Evolutionary conservation across 2,888 invertebrate genomes (phyloP), one percentile per base, ranked within the genome.

Genomic region (Apodemia zela): DNA sequence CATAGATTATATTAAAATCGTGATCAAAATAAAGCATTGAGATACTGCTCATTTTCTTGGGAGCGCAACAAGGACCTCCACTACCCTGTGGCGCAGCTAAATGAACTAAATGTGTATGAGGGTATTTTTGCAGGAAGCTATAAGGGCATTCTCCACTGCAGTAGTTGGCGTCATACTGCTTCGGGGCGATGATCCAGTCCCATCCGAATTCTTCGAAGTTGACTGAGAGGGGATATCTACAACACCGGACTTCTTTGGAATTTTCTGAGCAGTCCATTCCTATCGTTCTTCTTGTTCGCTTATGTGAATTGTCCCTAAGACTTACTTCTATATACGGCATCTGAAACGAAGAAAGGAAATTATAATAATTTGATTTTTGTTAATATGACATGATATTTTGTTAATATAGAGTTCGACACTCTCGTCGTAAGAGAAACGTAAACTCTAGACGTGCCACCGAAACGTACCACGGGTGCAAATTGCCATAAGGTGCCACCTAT

Each of bases 181-280:
- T 97, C 0, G 99, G 99, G 0, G 98, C 98, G 66, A 99, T 97
- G 75, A 99, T 97, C 95, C 98, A 99, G 80, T 98, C 97, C 98
- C 98, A 99, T 33, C 98, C 98, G 80, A 99, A 98, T 78, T 96
- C 95, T 73, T 97, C 96, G 83, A 99, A 99, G 91, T 98, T 97
- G 17, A 99, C 97, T 15, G 95, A 95, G 57, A 99, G 93, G 0
- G 98, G 98, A 85, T 98, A 98, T 5, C 98, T 95, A 80, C 99
- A 99, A 88, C 99, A 99, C 59, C 97, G 93, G 35, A 95, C 94
- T 77, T 98, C 97, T 72, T 95, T 93, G 11, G 94, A 94, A 72
- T 94, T 93, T 73, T 97, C 97, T 64, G 96, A 95, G 88, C 98
- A 98, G 80, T 96, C 96, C 77, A 97, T 93, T 29, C 96, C 96